Percentiles rank a stretch among this genome's conserved stretches.
Evolutionary conservation across 2,113 vertebrate genomes (phyloP).

Genomic region (Myotis davidii): DNA sequence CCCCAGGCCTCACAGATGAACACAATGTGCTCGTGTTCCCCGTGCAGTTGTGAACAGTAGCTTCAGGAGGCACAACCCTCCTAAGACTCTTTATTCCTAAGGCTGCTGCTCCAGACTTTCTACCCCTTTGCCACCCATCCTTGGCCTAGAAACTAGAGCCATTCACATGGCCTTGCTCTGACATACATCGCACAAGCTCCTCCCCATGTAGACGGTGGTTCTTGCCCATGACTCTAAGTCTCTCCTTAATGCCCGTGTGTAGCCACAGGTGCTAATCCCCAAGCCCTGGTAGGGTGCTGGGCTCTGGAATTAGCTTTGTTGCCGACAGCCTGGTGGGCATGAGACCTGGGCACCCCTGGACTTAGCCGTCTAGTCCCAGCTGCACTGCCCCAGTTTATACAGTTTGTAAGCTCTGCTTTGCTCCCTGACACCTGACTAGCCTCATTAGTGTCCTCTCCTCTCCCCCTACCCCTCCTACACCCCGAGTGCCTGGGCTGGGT

Average conservation of each 20-base stretch:
- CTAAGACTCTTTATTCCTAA: not conserved
- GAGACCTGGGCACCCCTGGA: not conserved
- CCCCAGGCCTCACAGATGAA: not conserved
- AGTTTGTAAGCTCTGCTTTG: not conserved
- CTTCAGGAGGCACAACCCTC: accelerated
- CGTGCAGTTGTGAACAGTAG: not conserved
- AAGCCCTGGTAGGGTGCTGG: not conserved
- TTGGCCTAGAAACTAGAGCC: not conserved
- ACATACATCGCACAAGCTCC: not conserved
- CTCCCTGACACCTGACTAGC: not conserved
- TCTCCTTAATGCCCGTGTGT: not conserved
- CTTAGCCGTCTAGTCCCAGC: not conserved
- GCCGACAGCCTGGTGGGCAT: not conserved
- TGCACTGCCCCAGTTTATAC: not conserved
- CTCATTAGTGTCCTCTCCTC: not conserved
- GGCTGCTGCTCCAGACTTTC: not conserved
- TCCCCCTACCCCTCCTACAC: not conserved
- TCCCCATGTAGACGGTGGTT: not conserved
- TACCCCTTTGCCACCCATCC: not conserved
- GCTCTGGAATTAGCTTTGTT: not conserved
- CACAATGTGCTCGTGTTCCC: not conserved
- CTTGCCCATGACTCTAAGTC: not conserved
- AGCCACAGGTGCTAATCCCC: not conserved
- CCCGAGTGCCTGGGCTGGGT: not conserved
- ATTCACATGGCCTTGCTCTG: not conserved